Percentiles rank a stretch among this genome's conserved stretches.
These are phyloP conservation scores for Quiscalus mexicanus DNA, from an alignment of 2,113 vertebrate genomes.

Conservation along the genomic window DNA sequence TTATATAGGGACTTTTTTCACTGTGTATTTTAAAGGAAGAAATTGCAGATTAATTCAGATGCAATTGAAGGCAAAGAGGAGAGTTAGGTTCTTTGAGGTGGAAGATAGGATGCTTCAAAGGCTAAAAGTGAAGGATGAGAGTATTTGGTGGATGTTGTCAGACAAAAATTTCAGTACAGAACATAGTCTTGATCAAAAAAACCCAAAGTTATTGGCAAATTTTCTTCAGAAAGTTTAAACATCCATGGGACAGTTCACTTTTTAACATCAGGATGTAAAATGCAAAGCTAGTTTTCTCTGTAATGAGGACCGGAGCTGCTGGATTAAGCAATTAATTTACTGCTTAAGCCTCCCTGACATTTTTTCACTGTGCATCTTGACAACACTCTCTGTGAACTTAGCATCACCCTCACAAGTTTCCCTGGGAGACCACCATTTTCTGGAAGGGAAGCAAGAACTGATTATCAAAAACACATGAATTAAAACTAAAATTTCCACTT, in stretches of 20 bases:
- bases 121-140: neutral
- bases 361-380: neutral
- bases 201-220: neutral
- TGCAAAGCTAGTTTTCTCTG: neutral
- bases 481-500: neutral
- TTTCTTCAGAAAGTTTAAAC: neutral
- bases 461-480: neutral
- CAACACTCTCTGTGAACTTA: constrained; percentile 18
- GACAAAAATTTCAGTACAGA: neutral
- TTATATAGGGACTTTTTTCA: neutral
- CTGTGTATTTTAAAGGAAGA: neutral
- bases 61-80: neutral
- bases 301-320: neutral
- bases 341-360: constrained; percentile 20
- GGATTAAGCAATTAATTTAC: constrained; percentile 40
- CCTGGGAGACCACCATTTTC: neutral
- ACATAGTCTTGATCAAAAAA: neutral
- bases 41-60: neutral
- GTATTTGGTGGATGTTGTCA: neutral
- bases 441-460: neutral
- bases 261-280: constrained; percentile 12
- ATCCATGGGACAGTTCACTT: neutral
- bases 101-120: neutral
- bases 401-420: neutral
- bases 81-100: neutral